phyloP scores from a whole-genome alignment of 2,888 invertebrate genomes.

The Spisula subtruncata region DNA sequence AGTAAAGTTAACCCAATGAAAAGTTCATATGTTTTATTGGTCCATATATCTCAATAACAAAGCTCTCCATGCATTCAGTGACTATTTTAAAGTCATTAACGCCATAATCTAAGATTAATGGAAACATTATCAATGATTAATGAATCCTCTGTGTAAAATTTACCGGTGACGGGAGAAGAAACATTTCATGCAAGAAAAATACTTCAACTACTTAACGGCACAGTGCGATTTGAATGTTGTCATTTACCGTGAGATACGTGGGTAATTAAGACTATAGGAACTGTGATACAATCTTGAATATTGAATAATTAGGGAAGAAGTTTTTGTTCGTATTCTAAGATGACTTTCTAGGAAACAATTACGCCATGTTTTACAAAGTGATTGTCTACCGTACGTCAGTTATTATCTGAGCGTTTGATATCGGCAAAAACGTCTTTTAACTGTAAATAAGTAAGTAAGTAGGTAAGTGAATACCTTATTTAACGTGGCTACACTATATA shows the following conservation, averaged over 20 bases:
- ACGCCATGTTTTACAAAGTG: neutral
- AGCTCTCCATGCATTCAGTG: neutral
- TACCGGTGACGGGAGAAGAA: neutral
- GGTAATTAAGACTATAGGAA: neutral
- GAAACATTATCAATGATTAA: slow-evolving; percentile 4
- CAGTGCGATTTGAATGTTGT: neutral
- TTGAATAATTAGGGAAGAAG: neutral
- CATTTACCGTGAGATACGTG: neutral
- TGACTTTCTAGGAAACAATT: slow-evolving; percentile 8
- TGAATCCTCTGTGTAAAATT: neutral
- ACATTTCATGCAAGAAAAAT: neutral
- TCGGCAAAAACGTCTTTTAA: neutral
- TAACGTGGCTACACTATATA: too few species aligned
- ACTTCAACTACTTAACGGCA: neutral
- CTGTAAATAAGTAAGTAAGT: too few species aligned
- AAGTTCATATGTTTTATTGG: neutral
- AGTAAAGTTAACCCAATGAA: too few species aligned
- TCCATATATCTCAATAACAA: neutral
- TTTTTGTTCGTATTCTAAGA: neutral
- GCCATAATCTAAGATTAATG: neutral
- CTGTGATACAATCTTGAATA: neutral
- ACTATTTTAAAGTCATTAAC: neutral
- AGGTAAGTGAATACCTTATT: too few species aligned
- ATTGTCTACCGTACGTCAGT: neutral
- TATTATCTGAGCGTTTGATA: neutral